Evolutionary conservation across 2,888 invertebrate species (phyloP), one percentile per base, ranked within the genome.

Genomic region (Abrostola tripartita): DNA sequence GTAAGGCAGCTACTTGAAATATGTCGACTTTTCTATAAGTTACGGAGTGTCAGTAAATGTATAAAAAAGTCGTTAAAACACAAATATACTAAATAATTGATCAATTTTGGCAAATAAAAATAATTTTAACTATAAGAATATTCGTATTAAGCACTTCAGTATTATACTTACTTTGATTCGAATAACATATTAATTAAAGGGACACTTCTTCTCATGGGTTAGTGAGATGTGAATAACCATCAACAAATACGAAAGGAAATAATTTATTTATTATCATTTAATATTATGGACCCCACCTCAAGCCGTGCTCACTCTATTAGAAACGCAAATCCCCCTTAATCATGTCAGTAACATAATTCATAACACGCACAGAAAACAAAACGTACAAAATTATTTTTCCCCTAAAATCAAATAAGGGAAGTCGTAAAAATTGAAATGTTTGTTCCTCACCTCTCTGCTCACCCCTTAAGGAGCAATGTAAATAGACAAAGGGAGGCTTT

Each of bases 351-450:
- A 37, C 51, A 55, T 64, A 47, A 42, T 65, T 36, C 57, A 55
- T 40, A 9, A 42, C 62, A 57, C 41, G 35, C 47, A 49, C 11
- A 74, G 70, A 67, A 71, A 54, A 69, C 65, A 58, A 58, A 50
- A 52, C 40, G 44, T 50, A 59, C 37, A 44, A 59, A 56, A 60
- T 57, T 69, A 63, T 64, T 52, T 38, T 55, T 8, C 40, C 62
- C 58, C 52, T 56, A 59, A 59, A 72, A 76, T 61, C 66, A 76
- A 68, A 59, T 49, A 52, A 51, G 61, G 53, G 56, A 63, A 68
- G 62, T 65, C 53, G 74, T 71, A 63, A 73, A 72, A 73, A 65
- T 65, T 68, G 59, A 73, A 75, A 75, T 63, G 77, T 66, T 73
- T 73, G 74, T 63, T 61, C 52, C 41, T 76, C 56, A 59, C 59